phyloP scores from a whole-genome alignment of 2,797 vertebrate genomes.

The Eurystomus glaucurus region DNA sequence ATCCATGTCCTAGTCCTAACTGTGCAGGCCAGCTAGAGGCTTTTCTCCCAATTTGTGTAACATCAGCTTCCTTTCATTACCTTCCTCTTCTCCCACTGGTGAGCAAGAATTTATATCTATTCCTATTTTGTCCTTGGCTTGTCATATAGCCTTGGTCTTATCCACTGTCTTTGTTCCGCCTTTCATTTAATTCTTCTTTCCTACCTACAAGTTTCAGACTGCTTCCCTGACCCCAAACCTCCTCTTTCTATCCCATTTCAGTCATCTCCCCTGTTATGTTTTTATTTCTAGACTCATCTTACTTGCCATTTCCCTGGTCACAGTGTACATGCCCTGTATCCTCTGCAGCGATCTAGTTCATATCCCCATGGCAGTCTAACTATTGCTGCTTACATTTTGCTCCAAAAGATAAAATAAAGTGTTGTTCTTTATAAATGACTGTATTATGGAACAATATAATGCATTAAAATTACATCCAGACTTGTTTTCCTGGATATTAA shows the following conservation, averaged over 20 bases:
- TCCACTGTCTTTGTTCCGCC: neutral
- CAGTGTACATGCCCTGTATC: neutral
- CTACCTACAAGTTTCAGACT: neutral
- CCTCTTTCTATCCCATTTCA: neutral
- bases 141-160: neutral
- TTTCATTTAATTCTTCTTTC: conserved; percentile 7
- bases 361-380: neutral
- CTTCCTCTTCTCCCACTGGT: neutral
- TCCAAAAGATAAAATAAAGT: neutral
- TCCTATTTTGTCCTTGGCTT: neutral
- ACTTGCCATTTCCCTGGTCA: neutral
- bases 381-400: neutral
- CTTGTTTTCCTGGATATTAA: neutral
- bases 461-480: neutral
- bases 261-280: neutral
- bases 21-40: neutral
- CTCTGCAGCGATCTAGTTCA: neutral
- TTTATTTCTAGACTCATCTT: neutral
- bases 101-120: neutral
- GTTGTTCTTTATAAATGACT: neutral
- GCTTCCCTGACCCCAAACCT: neutral
- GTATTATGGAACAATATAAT: neutral
- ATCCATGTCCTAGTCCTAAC: neutral
- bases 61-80: neutral
- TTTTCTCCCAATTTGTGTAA: neutral